These are phyloP conservation scores for Elmis aenea DNA, from an alignment of 2,888 invertebrate species.

Conservation along the genomic window DNA sequence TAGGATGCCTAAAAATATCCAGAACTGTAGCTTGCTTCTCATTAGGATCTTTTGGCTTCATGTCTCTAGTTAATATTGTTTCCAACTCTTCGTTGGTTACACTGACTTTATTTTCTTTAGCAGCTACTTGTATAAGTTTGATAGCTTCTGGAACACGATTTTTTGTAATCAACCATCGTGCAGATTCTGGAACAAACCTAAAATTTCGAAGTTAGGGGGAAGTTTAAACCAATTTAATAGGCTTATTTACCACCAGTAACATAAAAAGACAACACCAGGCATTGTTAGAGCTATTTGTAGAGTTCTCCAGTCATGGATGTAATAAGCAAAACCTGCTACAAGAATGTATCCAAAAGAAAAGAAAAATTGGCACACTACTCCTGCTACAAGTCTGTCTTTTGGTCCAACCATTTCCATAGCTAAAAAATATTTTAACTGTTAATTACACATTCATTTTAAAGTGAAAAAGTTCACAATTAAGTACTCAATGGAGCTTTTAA, in stretches of 20 bases:
- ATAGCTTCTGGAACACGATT: slow-evolving; percentile 60
- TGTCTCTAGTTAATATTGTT: slow-evolving; percentile 48
- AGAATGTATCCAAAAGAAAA: slow-evolving; percentile 69
- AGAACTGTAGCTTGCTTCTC: slow-evolving; percentile 50
- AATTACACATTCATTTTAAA: neutral
- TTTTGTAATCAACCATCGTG: slow-evolving; percentile 65
- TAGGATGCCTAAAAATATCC: slow-evolving; percentile 60
- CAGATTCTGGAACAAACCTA: slow-evolving; percentile 67
- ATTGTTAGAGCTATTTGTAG: slow-evolving; percentile 65
- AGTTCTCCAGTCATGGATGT: slow-evolving; percentile 62
- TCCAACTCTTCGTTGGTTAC: slow-evolving; percentile 53
- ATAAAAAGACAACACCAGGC: slow-evolving; percentile 62
- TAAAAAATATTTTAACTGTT: slow-evolving; percentile 25
- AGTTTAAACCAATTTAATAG: slow-evolving; percentile 1
- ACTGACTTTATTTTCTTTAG: slow-evolving; percentile 59
- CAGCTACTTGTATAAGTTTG: slow-evolving; percentile 56
- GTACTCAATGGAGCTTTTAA: neutral
- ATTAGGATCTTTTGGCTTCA: slow-evolving; percentile 36
- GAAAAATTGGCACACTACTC: slow-evolving; percentile 69
- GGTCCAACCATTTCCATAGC: slow-evolving; percentile 70
- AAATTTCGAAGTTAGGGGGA: neutral
- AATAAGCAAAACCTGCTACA: slow-evolving; percentile 62
- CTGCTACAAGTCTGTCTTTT: slow-evolving; percentile 61
- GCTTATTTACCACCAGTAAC: slow-evolving; percentile 61
- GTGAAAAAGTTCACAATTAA: neutral